These are phyloP conservation scores for Neopelma chrysocephalum DNA, from an alignment of 2,797 vertebrate species.

Conservation along the genomic window DNA sequence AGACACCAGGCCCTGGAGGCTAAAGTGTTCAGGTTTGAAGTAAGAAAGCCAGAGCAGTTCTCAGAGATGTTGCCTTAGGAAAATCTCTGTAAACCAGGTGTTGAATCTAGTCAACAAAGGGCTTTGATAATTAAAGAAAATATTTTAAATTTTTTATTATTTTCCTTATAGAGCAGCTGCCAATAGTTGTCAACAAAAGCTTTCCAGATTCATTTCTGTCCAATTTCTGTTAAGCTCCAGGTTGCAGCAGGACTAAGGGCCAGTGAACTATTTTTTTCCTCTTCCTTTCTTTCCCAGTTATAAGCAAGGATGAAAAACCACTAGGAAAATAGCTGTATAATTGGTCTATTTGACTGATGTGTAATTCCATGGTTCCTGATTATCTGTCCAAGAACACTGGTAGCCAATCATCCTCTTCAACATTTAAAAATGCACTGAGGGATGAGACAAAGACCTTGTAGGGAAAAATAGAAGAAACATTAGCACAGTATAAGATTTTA, in stretches of 20 bases:
- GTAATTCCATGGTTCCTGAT: background rate
- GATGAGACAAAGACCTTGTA: background rate
- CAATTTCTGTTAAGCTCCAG: background rate
- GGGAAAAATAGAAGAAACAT: accelerated
- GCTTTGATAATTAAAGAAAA: background rate
- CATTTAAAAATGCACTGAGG: background rate
- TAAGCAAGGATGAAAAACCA: background rate
- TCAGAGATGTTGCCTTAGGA: background rate
- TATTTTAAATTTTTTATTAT: background rate
- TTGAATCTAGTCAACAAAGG: background rate
- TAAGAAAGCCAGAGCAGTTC: background rate
- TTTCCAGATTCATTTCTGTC: background rate
- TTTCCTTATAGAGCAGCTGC: background rate
- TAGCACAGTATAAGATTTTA: background rate
- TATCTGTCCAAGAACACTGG: background rate
- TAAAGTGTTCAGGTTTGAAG: background rate
- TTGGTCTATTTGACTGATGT: background rate
- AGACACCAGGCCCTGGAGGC: background rate
- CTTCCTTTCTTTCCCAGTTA: background rate
- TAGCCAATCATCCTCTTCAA: background rate
- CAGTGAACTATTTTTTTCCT: background rate
- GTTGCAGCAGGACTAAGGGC: background rate
- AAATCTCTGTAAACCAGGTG: background rate
- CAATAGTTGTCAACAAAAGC: background rate
- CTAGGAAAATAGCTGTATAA: background rate